Percentiles rank a stretch among this genome's conserved stretches.
Evolutionary conservation across 2,797 vertebrate genomes (phyloP).

Genomic region (Spondyliosoma cantharus): DNA sequence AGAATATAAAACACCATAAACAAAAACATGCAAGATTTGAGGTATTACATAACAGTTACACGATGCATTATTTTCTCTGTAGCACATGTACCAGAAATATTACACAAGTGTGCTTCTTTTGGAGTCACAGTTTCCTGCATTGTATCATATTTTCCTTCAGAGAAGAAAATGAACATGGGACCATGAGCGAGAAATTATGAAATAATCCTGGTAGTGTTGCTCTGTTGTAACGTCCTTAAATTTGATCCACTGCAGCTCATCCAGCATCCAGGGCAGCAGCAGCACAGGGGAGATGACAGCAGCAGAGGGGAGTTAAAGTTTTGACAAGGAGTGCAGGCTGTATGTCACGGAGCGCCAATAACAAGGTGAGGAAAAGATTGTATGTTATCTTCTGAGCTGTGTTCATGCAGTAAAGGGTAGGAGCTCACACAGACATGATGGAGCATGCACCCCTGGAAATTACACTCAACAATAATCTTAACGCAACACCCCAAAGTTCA

Average conservation of each 20-base stretch:
- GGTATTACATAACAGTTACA: slow-evolving; percentile 7
- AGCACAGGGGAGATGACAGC: slow-evolving; percentile 9
- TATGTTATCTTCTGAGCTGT: background rate
- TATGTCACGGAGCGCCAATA: slow-evolving; percentile 17
- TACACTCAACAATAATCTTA: too few relatives aligned
- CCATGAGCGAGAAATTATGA: background rate
- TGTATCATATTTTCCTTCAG: slow-evolving; percentile 19
- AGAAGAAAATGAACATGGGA: background rate
- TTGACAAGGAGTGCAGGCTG: slow-evolving; percentile 5
- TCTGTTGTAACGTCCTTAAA: slow-evolving; percentile 42
- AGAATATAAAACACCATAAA: background rate
- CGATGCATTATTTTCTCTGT: background rate
- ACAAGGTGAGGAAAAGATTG: slow-evolving; percentile 19
- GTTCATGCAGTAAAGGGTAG: background rate
- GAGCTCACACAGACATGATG: background rate
- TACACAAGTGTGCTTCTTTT: background rate
- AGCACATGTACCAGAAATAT: slow-evolving; percentile 1
- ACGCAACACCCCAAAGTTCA: too few relatives aligned
- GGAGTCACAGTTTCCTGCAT: slow-evolving; percentile 15
- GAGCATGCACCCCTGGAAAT: background rate
- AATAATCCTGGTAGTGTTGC: background rate
- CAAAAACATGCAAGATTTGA: background rate
- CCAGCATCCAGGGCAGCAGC: background rate
- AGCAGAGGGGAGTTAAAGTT: slow-evolving; percentile 33
- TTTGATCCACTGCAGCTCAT: slow-evolving; percentile 16